Evolutionary conservation across 2,113 vertebrate species (phyloP).

Genomic region (Oxyura jamaicensis): DNA sequence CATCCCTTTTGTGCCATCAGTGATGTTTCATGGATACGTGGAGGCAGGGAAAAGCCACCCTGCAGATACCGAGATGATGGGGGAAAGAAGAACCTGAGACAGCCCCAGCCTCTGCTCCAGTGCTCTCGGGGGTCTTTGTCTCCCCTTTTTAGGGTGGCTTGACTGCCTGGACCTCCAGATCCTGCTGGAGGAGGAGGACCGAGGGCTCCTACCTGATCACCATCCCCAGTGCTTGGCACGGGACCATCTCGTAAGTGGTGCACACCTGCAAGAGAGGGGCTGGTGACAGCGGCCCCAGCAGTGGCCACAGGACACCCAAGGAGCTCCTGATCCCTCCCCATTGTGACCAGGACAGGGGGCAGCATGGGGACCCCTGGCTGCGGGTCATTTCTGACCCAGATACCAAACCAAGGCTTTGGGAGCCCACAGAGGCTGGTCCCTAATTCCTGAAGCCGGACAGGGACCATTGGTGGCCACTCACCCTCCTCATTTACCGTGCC

Average conservation of each 20-base stretch:
- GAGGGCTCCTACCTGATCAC: slow-evolving; percentile 77
- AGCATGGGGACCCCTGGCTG: background rate
- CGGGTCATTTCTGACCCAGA: background rate
- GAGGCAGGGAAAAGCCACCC: background rate
- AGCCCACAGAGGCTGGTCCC: background rate
- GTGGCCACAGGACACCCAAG: background rate
- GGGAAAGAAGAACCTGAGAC: accelerated
- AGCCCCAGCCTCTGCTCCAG: accelerated
- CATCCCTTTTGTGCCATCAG: background rate
- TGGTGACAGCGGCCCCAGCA: background rate
- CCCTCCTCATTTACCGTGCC: background rate
- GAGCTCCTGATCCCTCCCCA: background rate
- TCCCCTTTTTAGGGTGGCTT: background rate
- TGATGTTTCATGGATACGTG: accelerated
- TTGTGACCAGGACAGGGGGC: background rate
- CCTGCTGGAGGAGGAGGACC: background rate
- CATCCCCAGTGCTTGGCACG: slow-evolving; percentile 76
- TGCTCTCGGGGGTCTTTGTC: background rate
- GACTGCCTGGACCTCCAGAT: background rate
- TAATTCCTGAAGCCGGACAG: no score
- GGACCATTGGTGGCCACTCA: background rate
- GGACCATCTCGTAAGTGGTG: slow-evolving; percentile 79
- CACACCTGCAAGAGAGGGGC: slow-evolving; percentile 77
- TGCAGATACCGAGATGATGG: accelerated
- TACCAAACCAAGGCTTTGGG: background rate